Base-by-base conservation (phyloP, 2,797 vertebrate species). In the Epinephelus coioides region DNA sequence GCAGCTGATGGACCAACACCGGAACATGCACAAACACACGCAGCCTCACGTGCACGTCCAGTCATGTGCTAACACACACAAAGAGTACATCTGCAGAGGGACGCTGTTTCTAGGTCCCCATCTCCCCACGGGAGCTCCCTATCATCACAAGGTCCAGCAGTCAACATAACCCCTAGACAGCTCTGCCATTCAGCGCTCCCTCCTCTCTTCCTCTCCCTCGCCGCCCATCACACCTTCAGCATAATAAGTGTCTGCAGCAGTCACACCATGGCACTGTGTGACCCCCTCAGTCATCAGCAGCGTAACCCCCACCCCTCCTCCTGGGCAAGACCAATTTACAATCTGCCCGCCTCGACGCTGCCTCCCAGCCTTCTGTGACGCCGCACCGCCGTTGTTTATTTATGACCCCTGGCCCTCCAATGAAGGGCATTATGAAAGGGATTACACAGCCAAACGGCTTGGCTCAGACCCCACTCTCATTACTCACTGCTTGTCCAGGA, bases 111-210 rank as follows among this genome's bases (percentile, higher is more conserved):
- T 73, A 67, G 59, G 69, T 83, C 69, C 56, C 34, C 3, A 3
- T 53, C 27, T 77, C 72, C 78, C 66, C 61, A 63, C 2, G 18
- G 79, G 86, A 74, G 66, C 85, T 73, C 60, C 73, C 62, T 73
- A 74, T 88, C 69, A 91, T 87, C 89, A 86, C 85, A 80, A 79
- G 86, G 91, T 87, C 81, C 86, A 82, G 79, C 83, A 85, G 80
- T 69, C 78, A 83, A 79, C 88, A 79, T 77, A 81, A 88, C 72
- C 84, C 77, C 53, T 4, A 68, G 79, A 84, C 88, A 87, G 82
- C 79, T 75, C 79, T 77, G 75, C 83, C 78, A 76, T 82, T 84
- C 84, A 79, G 64, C 70, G 2, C 73, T 66, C 46, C 66, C 72
- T 50, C 54, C 55, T 44, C 44, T 34, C 56, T 38, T 64, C 47